Base-by-base conservation (phyloP, 2,888 invertebrate genomes). In the Caradrina kadenii region DNA sequence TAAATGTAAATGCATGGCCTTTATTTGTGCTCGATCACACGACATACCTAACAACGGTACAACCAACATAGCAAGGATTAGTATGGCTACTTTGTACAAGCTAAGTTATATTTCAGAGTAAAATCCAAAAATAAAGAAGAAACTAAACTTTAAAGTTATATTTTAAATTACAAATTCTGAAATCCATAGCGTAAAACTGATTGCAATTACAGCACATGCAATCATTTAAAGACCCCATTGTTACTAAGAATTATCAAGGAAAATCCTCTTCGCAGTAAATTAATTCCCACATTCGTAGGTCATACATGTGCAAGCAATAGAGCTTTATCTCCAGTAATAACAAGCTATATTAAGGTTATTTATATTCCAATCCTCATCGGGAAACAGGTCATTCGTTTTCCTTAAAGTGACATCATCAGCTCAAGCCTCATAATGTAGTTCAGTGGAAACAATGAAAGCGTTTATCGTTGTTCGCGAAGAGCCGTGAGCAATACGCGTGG, bases 1-100 rank as follows among this genome's bases (percentile, higher is more conserved):
- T 88, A 90, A 94, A 94, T 93, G 93, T 93, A 93, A 93, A 93
- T 92, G 90, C 88, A 90, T 92, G 92, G 90, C 93, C 93, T 94
- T 90, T 92, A 90, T 89, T 91, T 89, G 88, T 87, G 84, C 89
- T 88, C 89, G 88, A 91, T 91, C 89, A 88, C 88, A 89, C 89
- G 86, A 79, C 75, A 84, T 83, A 79, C 76, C 75, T 63, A 77
- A 69, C 45, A 45, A 45, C 45, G 15, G n/a, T 79, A 76, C 75
- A 73, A 79, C 71, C 75, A 64, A 79, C 78, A 63, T 76, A 65
- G 73, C 81, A 75, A 66, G 76, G 69, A 83, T 81, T 83, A 84
- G 69, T 76, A 75, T 54, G 61, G 48, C 55, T 54, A 58, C 35
- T 58, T 56, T 55, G 39, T 58, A 10, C 21, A 21, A 58, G 49